Conservation (phyloP, 2,797 vertebrate species). For the Aplochiton taeniatus region DNA sequence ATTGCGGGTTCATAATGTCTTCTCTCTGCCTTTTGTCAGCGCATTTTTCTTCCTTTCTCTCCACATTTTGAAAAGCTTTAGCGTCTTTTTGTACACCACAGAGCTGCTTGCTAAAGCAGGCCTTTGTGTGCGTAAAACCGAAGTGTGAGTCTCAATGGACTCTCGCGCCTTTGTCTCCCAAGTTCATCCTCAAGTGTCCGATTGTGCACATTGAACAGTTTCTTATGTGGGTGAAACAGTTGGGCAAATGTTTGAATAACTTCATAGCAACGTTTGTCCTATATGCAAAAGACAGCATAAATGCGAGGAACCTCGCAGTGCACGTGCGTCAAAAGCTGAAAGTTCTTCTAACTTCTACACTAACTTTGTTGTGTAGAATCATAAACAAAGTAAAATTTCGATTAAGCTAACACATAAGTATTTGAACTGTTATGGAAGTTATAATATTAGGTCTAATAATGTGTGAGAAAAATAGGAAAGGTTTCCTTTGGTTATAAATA, state of each 20-base stretch:
- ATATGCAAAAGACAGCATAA: constrained; percentile 32
- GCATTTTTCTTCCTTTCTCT: constrained; percentile 95
- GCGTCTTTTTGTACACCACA: constrained; percentile 93
- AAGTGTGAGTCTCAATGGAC: constrained; percentile 99
- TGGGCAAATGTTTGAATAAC: constrained; percentile 99
- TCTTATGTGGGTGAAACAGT: constrained; percentile 93
- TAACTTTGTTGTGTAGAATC: too few relatives aligned
- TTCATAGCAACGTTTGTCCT: constrained; percentile 87
- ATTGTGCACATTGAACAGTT: constrained; percentile 89
- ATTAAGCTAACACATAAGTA: too few relatives aligned
- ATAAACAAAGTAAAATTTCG: too few relatives aligned
- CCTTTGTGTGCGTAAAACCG: constrained; percentile 94
- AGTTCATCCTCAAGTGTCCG: constrained; percentile 99
- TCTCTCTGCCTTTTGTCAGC: constrained; percentile 91
- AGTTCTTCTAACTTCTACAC: background rate
- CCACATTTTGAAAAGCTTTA: constrained; percentile 94
- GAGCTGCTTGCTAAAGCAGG: constrained; percentile 88
- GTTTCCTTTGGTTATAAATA: background rate
- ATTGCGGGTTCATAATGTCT: constrained; percentile 99
- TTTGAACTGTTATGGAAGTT: too few relatives aligned
- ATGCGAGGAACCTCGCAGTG: background rate
- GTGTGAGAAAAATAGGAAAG: background rate
- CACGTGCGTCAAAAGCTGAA: constrained; percentile 11
- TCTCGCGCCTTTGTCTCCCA: constrained; percentile 95
- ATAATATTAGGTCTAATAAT: too few relatives aligned